Evolutionary conservation across 92 coral and sea anemone species (phyloP), one percentile per base, ranked within the genome.

Genomic region (Paramuricea clavata): DNA sequence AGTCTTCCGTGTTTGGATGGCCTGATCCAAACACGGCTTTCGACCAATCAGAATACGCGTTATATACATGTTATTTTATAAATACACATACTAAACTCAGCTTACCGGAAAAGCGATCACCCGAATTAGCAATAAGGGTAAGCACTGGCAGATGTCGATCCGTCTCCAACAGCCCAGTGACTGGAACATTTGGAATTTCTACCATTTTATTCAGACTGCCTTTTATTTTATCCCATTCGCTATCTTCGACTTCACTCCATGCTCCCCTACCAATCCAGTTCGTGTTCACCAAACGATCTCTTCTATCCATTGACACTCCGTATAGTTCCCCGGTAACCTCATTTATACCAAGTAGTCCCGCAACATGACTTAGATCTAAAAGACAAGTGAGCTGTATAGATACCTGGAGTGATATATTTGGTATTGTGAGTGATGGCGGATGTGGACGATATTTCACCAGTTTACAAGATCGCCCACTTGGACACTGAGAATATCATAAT

Each of bases 121-220:
- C 82, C 11, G 82, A 25, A 32, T 76, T 26, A n/a, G 82, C 68
- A 25, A 2, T 27, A 0, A 49, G 2, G 9, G 32, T 73, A 3
- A 87, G 72, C 25, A 60, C n/a, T 34, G 76, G 1, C 9, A 23
- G 61, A 6, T 62, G 91, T 1, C 16, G 26, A 10, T 76, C 73
- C 21, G 70, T 32, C 16, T 84, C 56, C 33, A 57, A 16, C 3
- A 39, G 39, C 32, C 73, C 70, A 43, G 69, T 72, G 13, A 61
- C 62, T 12, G 91, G 87, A 57, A 87, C 15, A 27, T 73, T 36
- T 5, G 91, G 91, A 19, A 87, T 80, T 49, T 87, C 87, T 42
- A 72, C 85, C 9, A 81, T 69, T 22, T 39, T 27, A 3, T 71
- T 74, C 34, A 47, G 15, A 19, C 74, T 43, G 4, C 57, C 75